Base-by-base conservation (phyloP, 2,888 invertebrate genomes). In the Stenodera caucasica region DNA sequence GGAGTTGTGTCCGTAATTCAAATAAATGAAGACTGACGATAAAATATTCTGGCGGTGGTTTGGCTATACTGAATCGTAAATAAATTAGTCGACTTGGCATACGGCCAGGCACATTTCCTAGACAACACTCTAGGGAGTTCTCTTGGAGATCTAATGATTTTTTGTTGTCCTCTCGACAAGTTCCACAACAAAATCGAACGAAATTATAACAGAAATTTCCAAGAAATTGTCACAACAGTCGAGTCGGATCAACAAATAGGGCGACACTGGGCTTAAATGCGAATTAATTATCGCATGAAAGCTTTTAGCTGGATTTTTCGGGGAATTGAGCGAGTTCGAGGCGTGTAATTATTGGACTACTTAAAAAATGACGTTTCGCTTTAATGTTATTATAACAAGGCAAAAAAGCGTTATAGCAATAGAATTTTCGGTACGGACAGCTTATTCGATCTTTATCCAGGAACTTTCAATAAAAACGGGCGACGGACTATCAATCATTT, bases 1-100 rank as follows among this genome's bases (percentile, higher is more conserved):
- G 50, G 45, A 18, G 57, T 49, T 50, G 58, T 55, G 54, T 61
- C 53, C 58, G 56, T 66, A 71, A 72, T 70, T 71, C 71, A 68
- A 70, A 72, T 72, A 70, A 70, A 70, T 72, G 69, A 70, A 69
- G 67, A 69, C 65, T 66, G 59, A 63, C 67, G 66, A 69, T 68
- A 66, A 69, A 71, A 67, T 68, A 72, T 70, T 69, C 69, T 59
- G 65, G 49, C 60, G 64, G 67, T 63, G 58, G 67, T 66, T 64
- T 64, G 64, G 62, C 65, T 66, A 65, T 64, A 66, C 64, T 57
- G 64, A 64, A 64, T 71, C 69, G 70, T 73, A 73, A 73, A 73
- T 73, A 73, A 73, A 72, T 73, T 72, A 73, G 69, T 54, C 59
- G 64, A 63, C 64, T 68, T 73, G 73, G 72, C 73, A 66, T 67